Base-by-base conservation (phyloP, 2,797 vertebrate species). In the Gymnopithys bicolor region DNA sequence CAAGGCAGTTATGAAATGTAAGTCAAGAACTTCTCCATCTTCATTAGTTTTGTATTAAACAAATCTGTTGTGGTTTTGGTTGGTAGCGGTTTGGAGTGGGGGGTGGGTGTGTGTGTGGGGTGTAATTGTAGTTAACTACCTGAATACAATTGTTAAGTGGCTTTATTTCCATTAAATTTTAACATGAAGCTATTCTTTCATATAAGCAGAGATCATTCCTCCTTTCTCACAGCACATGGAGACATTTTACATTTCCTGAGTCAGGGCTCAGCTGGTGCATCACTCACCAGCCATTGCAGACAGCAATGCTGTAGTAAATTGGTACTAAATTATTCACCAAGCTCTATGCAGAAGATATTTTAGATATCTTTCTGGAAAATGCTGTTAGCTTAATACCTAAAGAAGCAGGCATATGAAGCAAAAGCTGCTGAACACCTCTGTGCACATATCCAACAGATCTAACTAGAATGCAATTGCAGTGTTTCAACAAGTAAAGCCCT, bases 1-100 rank as follows among this genome's bases (percentile, higher is more conserved):
- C 87, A 87, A 91, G 62, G 48, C 76, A 74, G 43, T 76, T 92
- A 59, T 55, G 64, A 89, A 94, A 90, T 28, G 13, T 19, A 94
- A 87, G 41, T 76, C 46, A 88, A 87, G 19, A 94, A 69, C n/a
- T 84, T 52, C 56, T 94, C 84, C 49, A 85, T 87, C 52, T 89
- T 92, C 56, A 78, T 94, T 86, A 95, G 33, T 30, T 93, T 93
- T 87, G 52, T 52, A 68, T 78, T 91, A 77, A 74, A 53, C 6
- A 81, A 52, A 59, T 71, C 33, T 67, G 19, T 41, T 71, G 9
- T 45, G 76, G n/a, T 6, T 83, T 67, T 59, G 28, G 2, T n/a
- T 82, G 23, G 8, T 39, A n/a, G 24, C 32, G 19, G 39, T 10
- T 49, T 76, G 16, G 12, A 16, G 41, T 37, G 37, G 41, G 41